phyloP scores from a whole-genome alignment of 2,888 invertebrate genomes.

The Latrodectus elegans region DNA sequence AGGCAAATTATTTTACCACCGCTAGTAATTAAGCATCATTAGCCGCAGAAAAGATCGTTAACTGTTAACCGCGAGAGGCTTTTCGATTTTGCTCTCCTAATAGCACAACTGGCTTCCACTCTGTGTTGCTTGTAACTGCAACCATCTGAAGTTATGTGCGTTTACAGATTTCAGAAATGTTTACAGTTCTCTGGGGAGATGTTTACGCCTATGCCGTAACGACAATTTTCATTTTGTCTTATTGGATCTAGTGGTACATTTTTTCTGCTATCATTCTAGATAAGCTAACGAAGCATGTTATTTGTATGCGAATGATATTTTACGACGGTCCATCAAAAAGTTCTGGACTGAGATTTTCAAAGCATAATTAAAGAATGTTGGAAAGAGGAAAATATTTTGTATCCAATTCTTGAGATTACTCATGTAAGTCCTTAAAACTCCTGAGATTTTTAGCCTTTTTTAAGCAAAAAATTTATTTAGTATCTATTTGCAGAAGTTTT shows the following conservation, averaged over 20 bases:
- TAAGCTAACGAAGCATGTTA: too few relatives aligned
- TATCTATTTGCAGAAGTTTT: too few relatives aligned
- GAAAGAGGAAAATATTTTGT: not conserved
- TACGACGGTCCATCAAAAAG: not conserved
- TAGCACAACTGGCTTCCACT: not conserved
- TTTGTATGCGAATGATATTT: too few relatives aligned
- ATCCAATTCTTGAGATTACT: too few relatives aligned
- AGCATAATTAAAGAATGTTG: not conserved
- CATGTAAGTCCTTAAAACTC: too few relatives aligned
- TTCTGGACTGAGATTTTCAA: too few relatives aligned
- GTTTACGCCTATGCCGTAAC: slow-evolving; percentile 3
- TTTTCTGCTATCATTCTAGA: not conserved
- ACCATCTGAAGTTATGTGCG: not conserved
- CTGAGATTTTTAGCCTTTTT: too few relatives aligned
- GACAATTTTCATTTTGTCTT: slow-evolving; percentile 33
- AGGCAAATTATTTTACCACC: slow-evolving; percentile 58
- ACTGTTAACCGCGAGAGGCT: not conserved
- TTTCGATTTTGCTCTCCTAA: not conserved
- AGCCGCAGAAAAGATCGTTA: slow-evolving; percentile 43
- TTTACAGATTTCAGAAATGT: slow-evolving; percentile 11
- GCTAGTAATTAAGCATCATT: slow-evolving; percentile 59
- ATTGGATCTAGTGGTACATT: not conserved
- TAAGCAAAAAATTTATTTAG: too few relatives aligned
- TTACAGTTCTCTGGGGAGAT: slow-evolving; percentile 33
- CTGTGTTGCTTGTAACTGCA: not conserved